Evolutionary conservation across 2,113 vertebrate genomes (phyloP), one percentile per base, ranked within the genome.

Genomic region (Miniopterus natalensis): DNA sequence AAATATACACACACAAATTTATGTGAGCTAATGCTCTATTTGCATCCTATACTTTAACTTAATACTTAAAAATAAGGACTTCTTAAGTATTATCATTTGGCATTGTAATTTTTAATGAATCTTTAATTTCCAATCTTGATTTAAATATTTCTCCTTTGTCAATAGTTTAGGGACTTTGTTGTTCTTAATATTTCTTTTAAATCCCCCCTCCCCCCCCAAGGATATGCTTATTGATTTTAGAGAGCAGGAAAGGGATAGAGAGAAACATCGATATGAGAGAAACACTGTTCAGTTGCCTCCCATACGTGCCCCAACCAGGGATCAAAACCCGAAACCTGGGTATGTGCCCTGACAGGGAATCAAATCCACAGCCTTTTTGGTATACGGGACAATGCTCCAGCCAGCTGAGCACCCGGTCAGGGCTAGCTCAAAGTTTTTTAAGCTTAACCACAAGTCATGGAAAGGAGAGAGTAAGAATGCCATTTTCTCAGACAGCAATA

Each of bases 51-150:
- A 5, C 77, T 49, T 81, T 94, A 5, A 78, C 3, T 81, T 94
- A 88, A 15, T 47, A 70, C 36, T 66, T 55, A 78, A 87, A 80
- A 74, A 49, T 53, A 55, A 79, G 0, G 0, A 23, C 73, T 84
- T 90, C 51, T 31, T 53, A 57, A 84, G 12, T 3, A 71, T 73
- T 88, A 77, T 81, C 59, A 61, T 68, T 88, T 55, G 40, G 68
- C 71, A 85, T 27, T 2, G 36, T 84, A 88, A 65, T 51, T 77
- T 87, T 84, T 81, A 90, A 31, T 84, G 17, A 86, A 63, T 68
- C 57, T 85, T 88, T 80, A 49, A 75, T 53, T 75, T 17, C 4
- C 18, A 81, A 68, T 55, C 12, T 49, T 75, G 21, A 78, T 65
- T 84, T 92, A 79, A 73, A 36, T 49, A 42, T 71, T 51, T 92